Evolutionary conservation across 2,888 invertebrate genomes (phyloP), one percentile per base, ranked within the genome.

Genomic region (Temnothorax rugatulus): DNA sequence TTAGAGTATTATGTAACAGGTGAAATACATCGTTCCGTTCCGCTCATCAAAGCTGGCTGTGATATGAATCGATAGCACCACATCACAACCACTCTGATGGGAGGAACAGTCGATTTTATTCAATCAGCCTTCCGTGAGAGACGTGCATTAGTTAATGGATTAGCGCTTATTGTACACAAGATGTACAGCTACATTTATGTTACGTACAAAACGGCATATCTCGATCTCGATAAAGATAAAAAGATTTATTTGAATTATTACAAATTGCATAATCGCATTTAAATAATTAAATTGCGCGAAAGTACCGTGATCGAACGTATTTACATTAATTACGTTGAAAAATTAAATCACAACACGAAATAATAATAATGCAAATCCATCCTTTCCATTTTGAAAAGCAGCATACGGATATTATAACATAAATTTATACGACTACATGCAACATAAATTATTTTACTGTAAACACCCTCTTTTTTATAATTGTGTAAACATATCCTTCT

Each of bases 21-120:
- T 29, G 47, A 21, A 41, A 57, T 44, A 88, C 87, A 91, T 92
- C 92, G 93, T 88, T 92, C 92, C 93, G 94, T 95, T 96, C 95
- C 97, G 97, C 97, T 97, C 97, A 97, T 98, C 98, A 98, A 98
- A 98, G 98, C 98, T 98, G 98, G 98, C 98, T 99, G 98, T 99
- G 98, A 98, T 99, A 98, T 98, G 98, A 95, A 95, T 94, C 91
- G 91, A 92, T 93, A 95, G 93, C 94, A 95, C 95, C 97, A 97
- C 97, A 96, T 97, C 98, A 98, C 98, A 97, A 96, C 97, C 98
- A 97, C 97, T 97, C 97, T 97, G 98, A 97, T 96, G 97, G 97
- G 96, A 95, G 96, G 95, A 96, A 95, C 95, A 94, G 94, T 92
- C 92, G 93, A 91, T 88, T 77, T 59, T 52, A 59, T 68, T 54